A percentile compares a stretch with the other conserved stretches of the same genome.
Evolutionary conservation across 1,140 invertebrate genomes (phyloP).

Genomic region (Trichoplusia ni): DNA sequence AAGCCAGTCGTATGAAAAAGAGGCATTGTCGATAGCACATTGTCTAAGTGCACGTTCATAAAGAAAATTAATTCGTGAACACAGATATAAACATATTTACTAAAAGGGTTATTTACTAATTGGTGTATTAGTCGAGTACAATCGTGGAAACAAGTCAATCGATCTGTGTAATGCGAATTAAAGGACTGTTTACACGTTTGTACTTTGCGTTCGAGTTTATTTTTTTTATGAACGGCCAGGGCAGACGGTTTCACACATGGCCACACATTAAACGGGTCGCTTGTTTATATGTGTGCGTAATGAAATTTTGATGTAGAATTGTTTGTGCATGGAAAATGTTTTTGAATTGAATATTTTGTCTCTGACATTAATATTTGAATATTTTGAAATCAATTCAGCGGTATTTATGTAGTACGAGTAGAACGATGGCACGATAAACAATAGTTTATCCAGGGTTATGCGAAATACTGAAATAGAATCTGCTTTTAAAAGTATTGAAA

Average conservation of each 20-base stretch:
- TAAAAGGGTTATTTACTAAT: slow-evolving; percentile 74
- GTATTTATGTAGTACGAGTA: no score
- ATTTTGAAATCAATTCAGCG: no score
- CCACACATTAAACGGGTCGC: slow-evolving; percentile 54
- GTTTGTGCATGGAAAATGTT: slow-evolving; percentile 1
- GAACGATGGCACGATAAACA: no score
- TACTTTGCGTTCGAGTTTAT: slow-evolving; percentile 51
- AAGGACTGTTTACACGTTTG: slow-evolving; percentile 69
- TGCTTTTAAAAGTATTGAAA: no score
- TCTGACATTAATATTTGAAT: no score
- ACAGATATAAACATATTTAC: slow-evolving; percentile 66
- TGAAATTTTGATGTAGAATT: slow-evolving; percentile 22
- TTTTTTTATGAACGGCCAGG: slow-evolving; percentile 62
- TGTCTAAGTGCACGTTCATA: slow-evolving; percentile 56
- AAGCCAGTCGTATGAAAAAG: slow-evolving; percentile 54
- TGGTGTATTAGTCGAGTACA: slow-evolving; percentile 68
- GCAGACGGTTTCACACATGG: slow-evolving; percentile 72
- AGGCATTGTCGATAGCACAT: slow-evolving; percentile 58
- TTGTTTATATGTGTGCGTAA: slow-evolving; percentile 49
- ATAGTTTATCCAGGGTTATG: no score
- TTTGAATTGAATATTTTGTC: background rate
- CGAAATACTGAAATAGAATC: no score
- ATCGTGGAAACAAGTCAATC: slow-evolving; percentile 73
- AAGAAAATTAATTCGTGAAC: slow-evolving; percentile 57
- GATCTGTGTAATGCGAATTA: slow-evolving; percentile 76